Conservation (phyloP, 1,140 invertebrate species). For the Hyles vespertilio region DNA sequence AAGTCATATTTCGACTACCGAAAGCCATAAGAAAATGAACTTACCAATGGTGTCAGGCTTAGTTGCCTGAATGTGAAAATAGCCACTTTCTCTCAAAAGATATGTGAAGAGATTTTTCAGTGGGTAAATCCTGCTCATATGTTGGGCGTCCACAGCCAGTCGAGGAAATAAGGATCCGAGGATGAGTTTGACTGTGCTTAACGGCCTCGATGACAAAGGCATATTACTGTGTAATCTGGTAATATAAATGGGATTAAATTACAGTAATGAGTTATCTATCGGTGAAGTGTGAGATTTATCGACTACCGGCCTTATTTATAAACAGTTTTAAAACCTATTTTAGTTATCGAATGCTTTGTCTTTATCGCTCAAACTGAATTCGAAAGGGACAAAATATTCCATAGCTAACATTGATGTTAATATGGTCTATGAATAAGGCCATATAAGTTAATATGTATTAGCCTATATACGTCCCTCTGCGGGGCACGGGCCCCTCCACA, state of each 20-base stretch:
- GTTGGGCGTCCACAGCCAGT: slow-evolving; percentile 74
- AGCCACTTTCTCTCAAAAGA: slow-evolving; percentile 85
- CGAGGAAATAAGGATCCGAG: slow-evolving; percentile 69
- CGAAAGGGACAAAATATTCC: no score
- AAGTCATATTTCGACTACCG: no score
- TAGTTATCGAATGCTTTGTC: no score
- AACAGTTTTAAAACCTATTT: no score
- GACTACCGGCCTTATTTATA: no score
- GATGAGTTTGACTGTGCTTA: slow-evolving; percentile 70
- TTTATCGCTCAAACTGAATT: no score
- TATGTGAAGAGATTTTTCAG: slow-evolving; percentile 64
- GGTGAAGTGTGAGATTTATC: no score
- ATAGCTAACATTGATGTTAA: no score
- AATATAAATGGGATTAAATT: not conserved
- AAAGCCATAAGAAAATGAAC: slow-evolving; percentile 6
- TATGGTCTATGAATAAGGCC: no score
- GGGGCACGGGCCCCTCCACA: no score
- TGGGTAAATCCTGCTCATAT: slow-evolving; percentile 79
- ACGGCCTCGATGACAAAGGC: slow-evolving; percentile 61
- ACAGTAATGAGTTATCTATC: not conserved
- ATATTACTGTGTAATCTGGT: slow-evolving; percentile 81
- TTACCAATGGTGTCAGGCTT: slow-evolving; percentile 94
- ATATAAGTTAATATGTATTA: no score
- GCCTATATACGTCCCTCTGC: no score
- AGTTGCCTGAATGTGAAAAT: slow-evolving; percentile 90